These are phyloP conservation scores for Halictus quadricinctus DNA, from an alignment of 2,888 invertebrate genomes.

Conservation along the genomic window DNA sequence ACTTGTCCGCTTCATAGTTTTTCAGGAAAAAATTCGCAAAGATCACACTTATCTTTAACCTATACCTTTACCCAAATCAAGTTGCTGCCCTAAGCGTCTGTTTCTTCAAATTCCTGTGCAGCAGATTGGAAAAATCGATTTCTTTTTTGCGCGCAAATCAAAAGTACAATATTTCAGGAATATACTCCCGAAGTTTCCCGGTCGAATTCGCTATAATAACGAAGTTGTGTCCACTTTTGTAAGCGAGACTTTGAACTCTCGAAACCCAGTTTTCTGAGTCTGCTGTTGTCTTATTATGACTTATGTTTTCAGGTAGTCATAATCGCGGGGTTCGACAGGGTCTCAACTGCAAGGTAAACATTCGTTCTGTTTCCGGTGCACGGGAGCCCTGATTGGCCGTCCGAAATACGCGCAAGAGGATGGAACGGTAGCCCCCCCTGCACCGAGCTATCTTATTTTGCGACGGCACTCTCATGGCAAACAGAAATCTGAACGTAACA, in stretches of 20 bases:
- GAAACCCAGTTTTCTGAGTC: background rate
- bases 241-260: background rate
- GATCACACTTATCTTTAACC: no score
- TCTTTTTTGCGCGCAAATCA: no score
- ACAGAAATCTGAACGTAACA: conserved; percentile 64
- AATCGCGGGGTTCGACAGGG: conserved; percentile 6
- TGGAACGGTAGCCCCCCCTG: conserved; percentile 43
- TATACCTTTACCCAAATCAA: no score
- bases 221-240: background rate
- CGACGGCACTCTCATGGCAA: conserved; percentile 50
- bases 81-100: no score
- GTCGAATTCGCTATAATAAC: background rate
- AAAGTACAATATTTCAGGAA: no score
- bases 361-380: background rate
- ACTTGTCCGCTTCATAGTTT: no score
- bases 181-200: no score
- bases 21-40: no score
- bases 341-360: conserved; percentile 6
- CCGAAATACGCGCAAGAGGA: conserved; percentile 28
- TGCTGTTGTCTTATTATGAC: background rate
- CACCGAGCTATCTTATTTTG: conserved; percentile 58
- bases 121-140: no score
- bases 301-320: background rate
- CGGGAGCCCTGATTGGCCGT: background rate
- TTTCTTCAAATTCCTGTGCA: no score